Conservation (phyloP, 2,888 invertebrate species). For the Brenthis ino region DNA sequence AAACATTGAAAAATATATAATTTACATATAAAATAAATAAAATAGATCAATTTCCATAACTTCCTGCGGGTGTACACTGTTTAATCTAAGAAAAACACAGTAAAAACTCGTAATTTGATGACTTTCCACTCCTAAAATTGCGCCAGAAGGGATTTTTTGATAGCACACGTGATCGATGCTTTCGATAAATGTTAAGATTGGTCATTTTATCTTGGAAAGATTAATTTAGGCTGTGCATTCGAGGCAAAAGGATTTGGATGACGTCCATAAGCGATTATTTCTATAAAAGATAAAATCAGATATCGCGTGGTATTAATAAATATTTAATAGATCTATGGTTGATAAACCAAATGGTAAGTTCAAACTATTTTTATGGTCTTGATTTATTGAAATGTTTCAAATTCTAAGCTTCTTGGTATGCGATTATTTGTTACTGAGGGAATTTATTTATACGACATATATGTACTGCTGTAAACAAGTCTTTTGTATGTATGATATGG, state of each 20-base stretch:
- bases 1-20: too few species aligned
- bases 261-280: slow-evolving; percentile 32
- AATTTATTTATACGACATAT: too few species aligned
- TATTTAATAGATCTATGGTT: slow-evolving; percentile 25
- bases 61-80: slow-evolving; percentile 28
- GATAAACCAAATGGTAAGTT: slow-evolving; percentile 5
- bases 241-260: slow-evolving; percentile 27
- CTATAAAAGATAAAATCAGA: slow-evolving; percentile 24
- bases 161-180: slow-evolving; percentile 72
- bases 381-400: too few species aligned
- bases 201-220: slow-evolving; percentile 58
- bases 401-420: too few species aligned
- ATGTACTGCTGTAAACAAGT: too few species aligned
- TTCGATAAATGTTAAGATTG: slow-evolving; percentile 67
- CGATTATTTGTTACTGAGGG: too few species aligned
- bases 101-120: slow-evolving; percentile 40
- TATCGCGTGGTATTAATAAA: slow-evolving; percentile 30
- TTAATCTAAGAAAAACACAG: slow-evolving; percentile 35
- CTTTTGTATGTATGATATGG: too few species aligned
- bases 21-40: not conserved
- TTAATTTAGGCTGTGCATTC: slow-evolving; percentile 32
- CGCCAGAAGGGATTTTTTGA: slow-evolving; percentile 62
- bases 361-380: not conserved
- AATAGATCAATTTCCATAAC: not conserved
- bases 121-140: slow-evolving; percentile 56